Evolutionary conservation across 1,140 invertebrate species (phyloP).

Genomic region (Leptinotarsa lineolata): DNA sequence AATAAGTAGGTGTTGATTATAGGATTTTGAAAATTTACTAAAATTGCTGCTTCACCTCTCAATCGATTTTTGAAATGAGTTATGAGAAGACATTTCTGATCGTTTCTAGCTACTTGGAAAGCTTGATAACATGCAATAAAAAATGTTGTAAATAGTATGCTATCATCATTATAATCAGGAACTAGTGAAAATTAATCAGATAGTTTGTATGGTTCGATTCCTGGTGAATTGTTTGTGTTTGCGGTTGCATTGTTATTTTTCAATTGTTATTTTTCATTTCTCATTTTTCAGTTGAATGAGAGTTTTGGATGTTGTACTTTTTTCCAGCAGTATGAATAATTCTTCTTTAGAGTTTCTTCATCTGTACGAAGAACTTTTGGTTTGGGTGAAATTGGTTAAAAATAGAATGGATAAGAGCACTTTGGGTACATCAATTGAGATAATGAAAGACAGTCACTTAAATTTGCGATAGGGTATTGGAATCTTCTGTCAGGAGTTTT

Average conservation of each 20-base stretch:
- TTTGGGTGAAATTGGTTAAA: no score
- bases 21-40: slow-evolving; percentile 26
- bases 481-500: no score
- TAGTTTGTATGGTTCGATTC: slow-evolving; percentile 28
- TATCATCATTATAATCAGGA: slow-evolving; percentile 28
- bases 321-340: neutral
- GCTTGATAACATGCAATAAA: slow-evolving; percentile 21
- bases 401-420: no score
- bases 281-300: no score
- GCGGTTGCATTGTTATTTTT: neutral
- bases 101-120: slow-evolving; percentile 8
- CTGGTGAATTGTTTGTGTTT: neutral
- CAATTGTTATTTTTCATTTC: no score
- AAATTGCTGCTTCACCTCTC: slow-evolving; percentile 13
- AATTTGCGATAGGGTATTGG: no score
- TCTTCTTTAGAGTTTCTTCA: no score
- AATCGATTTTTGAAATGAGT: slow-evolving; percentile 32
- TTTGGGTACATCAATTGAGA: no score
- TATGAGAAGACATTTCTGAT: slow-evolving; percentile 26
- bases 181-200: slow-evolving; percentile 29
- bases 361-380: no score
- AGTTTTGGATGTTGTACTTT: no score
- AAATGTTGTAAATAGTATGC: slow-evolving; percentile 23
- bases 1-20: slow-evolving; percentile 8
- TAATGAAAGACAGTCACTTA: no score